Evolutionary conservation across 2,113 vertebrate genomes (phyloP), one percentile per base, ranked within the genome.

Genomic region (Serinus canaria): DNA sequence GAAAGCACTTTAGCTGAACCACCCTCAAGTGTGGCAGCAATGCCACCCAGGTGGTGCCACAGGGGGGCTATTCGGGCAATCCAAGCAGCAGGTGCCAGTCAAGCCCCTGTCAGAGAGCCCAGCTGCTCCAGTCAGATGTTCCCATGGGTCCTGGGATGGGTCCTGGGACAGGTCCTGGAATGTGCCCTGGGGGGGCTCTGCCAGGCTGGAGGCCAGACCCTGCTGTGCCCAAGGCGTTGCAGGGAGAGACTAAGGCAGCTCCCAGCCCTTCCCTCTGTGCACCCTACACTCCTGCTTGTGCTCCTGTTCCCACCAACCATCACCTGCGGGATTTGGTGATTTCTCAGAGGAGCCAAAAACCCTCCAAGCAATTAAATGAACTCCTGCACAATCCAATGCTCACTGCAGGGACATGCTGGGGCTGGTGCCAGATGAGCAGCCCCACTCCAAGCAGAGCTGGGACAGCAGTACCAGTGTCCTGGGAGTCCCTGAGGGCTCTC

Each of bases 181-280:
- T 56, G 55, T 60, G 24, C n/a, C n/a, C 31, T 4, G 30, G 35
- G 23, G 3, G 39, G 43, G n/a, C 64, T 59, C 15, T 85, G 30
- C 43, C 60, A 41, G 43, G 50, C 35, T 75, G 70, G 43, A 25
- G 5, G 44, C 6, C 0, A 0, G 35, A 19, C 2, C 6, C 47
- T 2, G 0, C 53, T 1, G 0, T 21, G 60, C 50, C 15, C 1
- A 0, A 24, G 24, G 9, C 10, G 53, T 63, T 63, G 35, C 4
- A 17, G 33, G 55, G 12, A 39, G 82, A 39, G 18, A 56, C 64
- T 66, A 47, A 47, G 19, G 33, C 3, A 22, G n/a, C 7, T 46
- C 59, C 44, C 60, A 70, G 18, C 49, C 41, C 25, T 21, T 20
- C 33, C 22, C 41, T 22, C 31, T 10, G 3, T 12, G 4, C 33